Evolutionary conservation across 2,113 vertebrate species (phyloP).

Genomic region (Neolamprologus brichardi): DNA sequence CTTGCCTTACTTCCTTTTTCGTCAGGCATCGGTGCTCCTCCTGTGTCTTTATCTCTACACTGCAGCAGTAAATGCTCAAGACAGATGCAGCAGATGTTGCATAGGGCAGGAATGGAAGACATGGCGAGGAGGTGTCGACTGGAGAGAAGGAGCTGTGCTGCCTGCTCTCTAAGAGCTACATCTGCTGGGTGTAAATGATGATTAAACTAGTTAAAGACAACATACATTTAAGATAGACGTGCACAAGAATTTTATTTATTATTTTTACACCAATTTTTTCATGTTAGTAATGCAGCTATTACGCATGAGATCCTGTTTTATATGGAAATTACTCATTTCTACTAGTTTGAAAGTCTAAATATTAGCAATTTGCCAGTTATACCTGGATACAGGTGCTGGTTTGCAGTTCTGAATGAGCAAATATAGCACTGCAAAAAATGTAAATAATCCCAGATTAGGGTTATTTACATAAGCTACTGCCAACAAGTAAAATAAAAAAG

Average conservation of each 20-base stretch:
- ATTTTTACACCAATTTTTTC: background rate
- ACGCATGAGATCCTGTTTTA: rapidly evolving
- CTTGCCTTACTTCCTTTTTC: background rate
- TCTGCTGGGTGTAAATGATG: background rate
- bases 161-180: slow-evolving; percentile 27
- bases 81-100: slow-evolving; percentile 80
- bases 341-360: background rate
- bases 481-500: background rate
- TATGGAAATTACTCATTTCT: rapidly evolving
- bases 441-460: background rate
- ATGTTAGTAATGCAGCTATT: background rate
- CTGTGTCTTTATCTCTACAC: background rate
- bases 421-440: background rate
- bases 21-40: too few relatives aligned
- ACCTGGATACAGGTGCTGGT: background rate
- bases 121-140: slow-evolving; percentile 74
- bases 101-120: slow-evolving; percentile 80
- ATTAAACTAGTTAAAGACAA: background rate
- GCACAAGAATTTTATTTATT: background rate
- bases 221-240: background rate
- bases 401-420: rapidly evolving
- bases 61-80: slow-evolving; percentile 69
- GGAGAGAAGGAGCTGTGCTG: slow-evolving; percentile 62
- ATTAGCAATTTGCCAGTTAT: background rate
- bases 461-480: background rate